Evolutionary conservation across 1,140 invertebrate genomes (phyloP), one percentile per base, ranked within the genome.

Genomic region (Ganaspis sp.): DNA sequence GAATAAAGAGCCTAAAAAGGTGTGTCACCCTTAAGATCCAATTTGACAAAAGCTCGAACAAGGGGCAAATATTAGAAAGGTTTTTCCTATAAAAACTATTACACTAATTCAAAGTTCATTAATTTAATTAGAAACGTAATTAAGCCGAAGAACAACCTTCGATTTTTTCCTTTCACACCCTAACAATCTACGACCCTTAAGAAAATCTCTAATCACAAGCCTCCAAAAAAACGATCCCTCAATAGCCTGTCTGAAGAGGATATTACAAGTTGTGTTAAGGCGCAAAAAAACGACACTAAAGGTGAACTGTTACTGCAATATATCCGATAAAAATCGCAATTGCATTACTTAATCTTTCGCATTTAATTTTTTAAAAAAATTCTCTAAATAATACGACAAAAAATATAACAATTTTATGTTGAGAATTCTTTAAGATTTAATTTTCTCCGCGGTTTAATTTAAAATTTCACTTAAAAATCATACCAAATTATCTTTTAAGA

Each of bases 171-270:
- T 12, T 29, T 1, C 9, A 17, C 12, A 34, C 11, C 15, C 12
- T 26, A 26, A 58, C 11, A 26, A 26, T 29, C 58, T 64, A 15
- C 53, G 5, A 54, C 26, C 58, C 58, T 64, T 29, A 34, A 34
- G 23, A 11, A 64, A 64, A 64, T 64, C 23, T 26, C 58, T 64
- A 64, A 34, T 29, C 58, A 29, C 23, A 12, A 34, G 58, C 9
- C 26, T 64, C 23, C 58, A 5, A 17, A 49, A 49, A 49, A 64
- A 15, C 29, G 11, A n/a, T 15, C 21, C 8, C 58, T 29, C 5
- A 2, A 58, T 21, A 64, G 58, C 26, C 58, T 64, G 58, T 64
- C 58, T 64, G 23, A 29, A 64, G 58, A n/a, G 58, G 26, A 29
- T 6, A 54, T 21, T 11, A 54, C 17, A 34, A 34, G 29, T 53